These are phyloP conservation scores for Dysidea cf. avara DNA, from an alignment of 37 sponge, comb jelly and placozoan genomes.

Conservation along the genomic window DNA sequence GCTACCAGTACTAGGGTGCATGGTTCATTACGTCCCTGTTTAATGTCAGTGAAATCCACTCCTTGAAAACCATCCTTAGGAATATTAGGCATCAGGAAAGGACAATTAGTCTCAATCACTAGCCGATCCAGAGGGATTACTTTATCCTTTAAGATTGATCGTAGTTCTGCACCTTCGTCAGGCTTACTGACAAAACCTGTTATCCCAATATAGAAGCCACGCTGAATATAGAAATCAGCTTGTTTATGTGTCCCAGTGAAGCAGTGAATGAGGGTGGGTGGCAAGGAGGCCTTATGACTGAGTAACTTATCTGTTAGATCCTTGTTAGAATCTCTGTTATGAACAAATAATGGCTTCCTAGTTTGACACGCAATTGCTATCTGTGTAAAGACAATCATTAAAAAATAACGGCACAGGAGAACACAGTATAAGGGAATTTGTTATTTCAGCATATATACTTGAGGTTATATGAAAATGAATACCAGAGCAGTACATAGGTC, in stretches of 20 bases:
- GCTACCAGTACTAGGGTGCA: slow-evolving; percentile 13
- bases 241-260: slow-evolving; percentile 15
- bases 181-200: slow-evolving; percentile 21
- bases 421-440: too few species aligned
- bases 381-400: too few species aligned
- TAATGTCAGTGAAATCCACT: not conserved
- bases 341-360: slow-evolving; percentile 13
- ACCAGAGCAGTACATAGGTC: too few species aligned
- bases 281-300: slow-evolving; percentile 1
- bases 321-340: slow-evolving; percentile 5
- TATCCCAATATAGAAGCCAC: slow-evolving; percentile 10
- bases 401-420: too few species aligned
- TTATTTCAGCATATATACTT: too few species aligned
- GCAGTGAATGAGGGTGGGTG: slow-evolving; percentile 3
- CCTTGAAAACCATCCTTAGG: not conserved
- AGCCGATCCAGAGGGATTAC: slow-evolving; percentile 9
- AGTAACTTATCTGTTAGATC: too few species aligned
- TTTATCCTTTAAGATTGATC: not conserved
- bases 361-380: slow-evolving; percentile 3
- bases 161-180: not conserved
- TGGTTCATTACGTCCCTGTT: slow-evolving; percentile 5
- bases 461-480: too few species aligned
- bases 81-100: slow-evolving; percentile 14
- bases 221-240: slow-evolving; percentile 3
- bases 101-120: slow-evolving; percentile 7